Evolutionary conservation across 2,113 vertebrate species (phyloP).

Genomic region (Phaetusa simplex): DNA sequence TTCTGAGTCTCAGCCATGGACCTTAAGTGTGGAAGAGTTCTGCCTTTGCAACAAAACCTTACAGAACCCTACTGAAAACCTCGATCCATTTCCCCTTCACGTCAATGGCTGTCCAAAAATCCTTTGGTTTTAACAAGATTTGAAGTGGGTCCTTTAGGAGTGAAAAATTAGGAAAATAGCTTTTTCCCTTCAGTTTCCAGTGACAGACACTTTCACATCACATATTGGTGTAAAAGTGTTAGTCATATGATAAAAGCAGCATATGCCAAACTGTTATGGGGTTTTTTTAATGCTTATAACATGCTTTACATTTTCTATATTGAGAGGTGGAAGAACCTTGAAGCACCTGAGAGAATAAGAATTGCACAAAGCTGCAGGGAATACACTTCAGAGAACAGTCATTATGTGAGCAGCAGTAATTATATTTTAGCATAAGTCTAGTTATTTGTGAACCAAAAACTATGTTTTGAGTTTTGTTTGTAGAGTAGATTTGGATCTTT

Average conservation of each 20-base stretch:
- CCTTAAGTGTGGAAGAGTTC: not conserved
- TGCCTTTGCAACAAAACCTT: not conserved
- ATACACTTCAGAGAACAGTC: not conserved
- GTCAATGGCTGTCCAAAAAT: not conserved
- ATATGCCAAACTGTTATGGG: not conserved
- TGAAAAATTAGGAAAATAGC: not conserved
- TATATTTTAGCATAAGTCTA: not conserved
- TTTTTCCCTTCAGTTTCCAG: not conserved
- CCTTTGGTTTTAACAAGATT: not conserved
- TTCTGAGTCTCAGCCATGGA: not conserved
- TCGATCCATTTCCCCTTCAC: not conserved
- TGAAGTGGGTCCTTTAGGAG: not conserved
- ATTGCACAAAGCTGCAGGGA: not conserved
- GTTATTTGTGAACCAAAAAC: not conserved
- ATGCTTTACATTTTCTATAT: not conserved
- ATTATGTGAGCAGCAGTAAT: not conserved
- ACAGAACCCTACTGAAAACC: not conserved
- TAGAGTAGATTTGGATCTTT: not conserved
- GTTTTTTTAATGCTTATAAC: not conserved
- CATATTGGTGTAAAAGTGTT: not conserved
- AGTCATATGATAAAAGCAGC: not conserved
- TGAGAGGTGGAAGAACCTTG: not conserved
- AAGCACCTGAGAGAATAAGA: slow-evolving; percentile 9
- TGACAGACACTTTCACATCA: not conserved
- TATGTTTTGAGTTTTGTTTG: not conserved